Base-by-base conservation (phyloP, 1,140 invertebrate genomes). In the Hermatobates lingyangjiaoensis region DNA sequence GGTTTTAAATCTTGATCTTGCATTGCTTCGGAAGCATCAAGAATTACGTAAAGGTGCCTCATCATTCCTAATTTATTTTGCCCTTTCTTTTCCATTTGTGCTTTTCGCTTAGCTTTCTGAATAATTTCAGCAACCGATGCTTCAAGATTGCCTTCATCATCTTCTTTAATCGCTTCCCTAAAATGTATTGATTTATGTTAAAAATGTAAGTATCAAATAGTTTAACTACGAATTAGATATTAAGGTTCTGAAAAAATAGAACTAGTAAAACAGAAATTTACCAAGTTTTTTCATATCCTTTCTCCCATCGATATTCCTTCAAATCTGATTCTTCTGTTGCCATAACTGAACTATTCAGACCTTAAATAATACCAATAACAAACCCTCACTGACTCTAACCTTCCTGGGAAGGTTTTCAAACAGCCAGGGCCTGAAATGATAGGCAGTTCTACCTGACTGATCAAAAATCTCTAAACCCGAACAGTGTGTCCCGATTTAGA, bases 241-340 rank as follows among this genome's bases (percentile, higher is more conserved):
- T 23, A 34, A 12, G 20, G 20, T 18, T 23, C 3, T 27, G n/a
- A 12, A 27, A 4, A 5, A 52, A 20, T 45, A 20, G 40, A 7
- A 4, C 7, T 15, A 25, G n/a, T 14, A 45, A 20, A 39, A 14
- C 44, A 1, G 18, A 38, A 38, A 39, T 62, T 71, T 71, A 87
- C 89, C 89, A 93, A 62, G 88, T 92, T 68, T 90, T 91, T 67
- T 97, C 91, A 69, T 96, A 97, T 60, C 91, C 92, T 39, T 86
- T 91, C 66, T 96, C 91, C 91, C 91, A 96, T 23, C 89, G 75
- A 64, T 96, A 96, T 62, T 91, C 89, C 62, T 91, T 90, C 39
- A 79, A 75, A 62, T 90, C 87, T 39, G 88, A 86, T 48, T 86
- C 81, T 49, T 74, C 78, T n/a, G 47, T n/a, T n/a, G n/a, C n/a